These are phyloP conservation scores for Yoshiicerus persimilis DNA, from an alignment of 1,140 invertebrate species.

Conservation along the genomic window DNA sequence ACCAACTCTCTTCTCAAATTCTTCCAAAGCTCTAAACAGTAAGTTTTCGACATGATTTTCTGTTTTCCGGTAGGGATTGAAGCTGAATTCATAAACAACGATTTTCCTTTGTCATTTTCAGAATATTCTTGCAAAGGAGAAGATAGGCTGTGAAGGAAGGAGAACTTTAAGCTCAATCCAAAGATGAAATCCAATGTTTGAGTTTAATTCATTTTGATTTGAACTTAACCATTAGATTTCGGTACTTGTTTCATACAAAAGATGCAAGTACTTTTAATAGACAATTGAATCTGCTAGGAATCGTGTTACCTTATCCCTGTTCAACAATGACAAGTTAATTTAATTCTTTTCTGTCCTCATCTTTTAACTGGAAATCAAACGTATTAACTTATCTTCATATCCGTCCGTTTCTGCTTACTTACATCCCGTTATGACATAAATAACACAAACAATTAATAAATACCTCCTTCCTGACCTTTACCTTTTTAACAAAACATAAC, in stretches of 20 bases:
- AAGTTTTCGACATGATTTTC: not conserved
- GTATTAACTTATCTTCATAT: not conserved
- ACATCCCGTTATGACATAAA: not conserved
- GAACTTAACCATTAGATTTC: not conserved
- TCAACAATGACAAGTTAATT: constrained; percentile 18
- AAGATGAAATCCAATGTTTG: not conserved
- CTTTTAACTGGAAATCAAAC: not conserved
- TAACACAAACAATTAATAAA: not conserved
- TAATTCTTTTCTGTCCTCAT: not conserved
- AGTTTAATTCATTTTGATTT: not conserved
- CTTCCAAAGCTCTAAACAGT: constrained; percentile 36
- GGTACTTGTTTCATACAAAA: not conserved
- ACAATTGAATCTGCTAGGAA: not conserved
- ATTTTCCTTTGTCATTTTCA: not conserved
- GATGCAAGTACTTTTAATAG: not conserved
- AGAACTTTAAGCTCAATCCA: not conserved
- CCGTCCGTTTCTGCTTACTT: not conserved
- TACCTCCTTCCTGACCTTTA: not conserved
- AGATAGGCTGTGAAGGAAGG: not conserved
- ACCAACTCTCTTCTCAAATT: constrained; percentile 38
- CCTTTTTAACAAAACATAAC: not conserved
- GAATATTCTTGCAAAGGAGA: not conserved
- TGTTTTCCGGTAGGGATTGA: not conserved
- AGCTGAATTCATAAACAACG: not conserved
- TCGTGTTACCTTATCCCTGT: constrained; percentile 9